Evolutionary conservation across 2,797 vertebrate genomes (phyloP).

Genomic region (Xerus rutilus): DNA sequence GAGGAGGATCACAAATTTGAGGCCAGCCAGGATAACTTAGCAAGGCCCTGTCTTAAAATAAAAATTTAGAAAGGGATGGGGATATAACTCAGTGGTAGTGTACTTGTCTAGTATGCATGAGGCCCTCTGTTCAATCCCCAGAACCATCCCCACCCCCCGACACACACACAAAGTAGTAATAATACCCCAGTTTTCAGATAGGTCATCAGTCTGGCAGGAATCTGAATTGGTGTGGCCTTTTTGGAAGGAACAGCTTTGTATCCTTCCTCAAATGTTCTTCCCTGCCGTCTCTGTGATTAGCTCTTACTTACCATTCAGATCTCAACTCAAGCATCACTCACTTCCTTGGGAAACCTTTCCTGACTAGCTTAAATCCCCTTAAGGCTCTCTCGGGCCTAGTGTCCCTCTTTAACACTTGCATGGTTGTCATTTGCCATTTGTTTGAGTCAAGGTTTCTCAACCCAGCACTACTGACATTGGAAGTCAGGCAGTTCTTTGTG

Average conservation of each 20-base stretch:
- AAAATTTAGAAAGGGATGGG: too few species aligned
- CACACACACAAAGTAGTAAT: too few species aligned
- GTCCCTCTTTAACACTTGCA: not conserved
- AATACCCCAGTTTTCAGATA: not conserved
- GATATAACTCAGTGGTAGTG: too few species aligned
- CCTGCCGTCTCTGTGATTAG: not conserved
- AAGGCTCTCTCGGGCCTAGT: not conserved
- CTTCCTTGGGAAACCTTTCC: not conserved
- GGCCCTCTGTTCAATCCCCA: too few species aligned
- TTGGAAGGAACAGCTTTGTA: not conserved
- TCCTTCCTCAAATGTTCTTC: not conserved
- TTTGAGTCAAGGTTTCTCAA: not conserved
- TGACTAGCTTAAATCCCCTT: not conserved
- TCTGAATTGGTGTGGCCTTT: not conserved
- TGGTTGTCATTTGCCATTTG: not conserved
- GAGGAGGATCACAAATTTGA: too few species aligned
- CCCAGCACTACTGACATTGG: not conserved
- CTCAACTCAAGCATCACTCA: not conserved
- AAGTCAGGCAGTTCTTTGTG: not conserved
- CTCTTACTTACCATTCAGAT: not conserved
- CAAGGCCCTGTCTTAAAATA: too few species aligned
- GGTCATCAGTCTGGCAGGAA: rapidly evolving
- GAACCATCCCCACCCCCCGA: too few species aligned
- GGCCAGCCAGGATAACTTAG: too few species aligned
- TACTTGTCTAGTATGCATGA: too few species aligned